Percentiles rank a stretch among this genome's conserved stretches.
Evolutionary conservation across 2,888 invertebrate genomes (phyloP).

Genomic region (Schizaphis graminum): DNA sequence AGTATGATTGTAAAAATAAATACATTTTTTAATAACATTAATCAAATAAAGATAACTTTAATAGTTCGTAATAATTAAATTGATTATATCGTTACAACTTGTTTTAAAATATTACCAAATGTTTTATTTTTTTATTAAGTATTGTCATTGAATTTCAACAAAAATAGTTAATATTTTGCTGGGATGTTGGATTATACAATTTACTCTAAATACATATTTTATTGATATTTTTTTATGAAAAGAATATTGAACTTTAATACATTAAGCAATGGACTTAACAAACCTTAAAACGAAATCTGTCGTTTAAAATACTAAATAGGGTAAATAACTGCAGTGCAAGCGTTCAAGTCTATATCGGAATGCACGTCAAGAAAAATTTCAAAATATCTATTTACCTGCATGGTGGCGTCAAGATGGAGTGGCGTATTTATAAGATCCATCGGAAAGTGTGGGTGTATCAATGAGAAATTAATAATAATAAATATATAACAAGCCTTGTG

Average conservation of each 20-base stretch:
- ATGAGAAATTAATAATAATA: background rate
- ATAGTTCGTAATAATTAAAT: background rate
- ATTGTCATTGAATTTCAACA: background rate
- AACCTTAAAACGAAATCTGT: background rate
- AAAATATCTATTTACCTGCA: slow-evolving; percentile 35
- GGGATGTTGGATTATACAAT: background rate
- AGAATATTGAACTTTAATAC: background rate
- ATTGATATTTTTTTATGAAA: background rate
- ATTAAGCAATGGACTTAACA: background rate
- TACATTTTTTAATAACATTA: background rate
- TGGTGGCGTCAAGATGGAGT: background rate
- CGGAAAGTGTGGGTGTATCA: background rate
- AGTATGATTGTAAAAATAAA: background rate
- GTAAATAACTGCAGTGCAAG: background rate
- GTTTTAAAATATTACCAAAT: background rate
- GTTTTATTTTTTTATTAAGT: background rate
- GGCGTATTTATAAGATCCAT: slow-evolving; percentile 38
- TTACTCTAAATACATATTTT: background rate
- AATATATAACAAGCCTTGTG: slow-evolving; percentile 17
- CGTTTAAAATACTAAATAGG: background rate
- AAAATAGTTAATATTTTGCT: background rate
- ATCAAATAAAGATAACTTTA: background rate
- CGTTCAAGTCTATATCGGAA: background rate
- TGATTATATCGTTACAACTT: background rate
- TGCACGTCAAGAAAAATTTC: background rate